These are phyloP conservation scores for Dicaeum eximium DNA, from an alignment of 2,113 vertebrate species.

Conservation along the genomic window DNA sequence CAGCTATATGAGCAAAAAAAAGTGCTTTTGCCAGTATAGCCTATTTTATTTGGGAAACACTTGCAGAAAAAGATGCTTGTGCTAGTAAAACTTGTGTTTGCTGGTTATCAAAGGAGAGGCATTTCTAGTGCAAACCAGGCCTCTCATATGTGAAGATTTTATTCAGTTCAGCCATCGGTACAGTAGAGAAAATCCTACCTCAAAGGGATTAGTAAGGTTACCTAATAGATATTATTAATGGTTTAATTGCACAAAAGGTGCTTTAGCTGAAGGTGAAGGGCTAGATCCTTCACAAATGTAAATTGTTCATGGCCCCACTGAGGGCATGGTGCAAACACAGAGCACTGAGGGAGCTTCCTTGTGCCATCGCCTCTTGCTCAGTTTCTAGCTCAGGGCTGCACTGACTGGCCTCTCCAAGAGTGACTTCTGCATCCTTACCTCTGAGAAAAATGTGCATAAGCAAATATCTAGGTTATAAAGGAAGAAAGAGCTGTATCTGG, in stretches of 20 bases:
- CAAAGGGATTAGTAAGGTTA: slow-evolving; percentile 7
- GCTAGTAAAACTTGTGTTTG: slow-evolving; percentile 35
- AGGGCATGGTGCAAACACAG: not conserved
- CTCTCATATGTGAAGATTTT: slow-evolving; percentile 6
- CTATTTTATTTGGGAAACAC: slow-evolving; percentile 45
- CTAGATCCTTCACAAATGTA: not conserved
- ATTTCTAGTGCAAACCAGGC: slow-evolving; percentile 4
- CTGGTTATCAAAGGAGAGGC: not conserved
- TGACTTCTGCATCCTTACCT: not conserved
- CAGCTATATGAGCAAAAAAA: slow-evolving; percentile 39
- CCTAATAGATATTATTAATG: slow-evolving; percentile 33
- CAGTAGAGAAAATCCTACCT: slow-evolving; percentile 35
- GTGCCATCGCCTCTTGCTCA: accelerated
- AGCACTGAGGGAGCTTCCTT: not conserved
- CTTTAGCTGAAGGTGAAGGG: not conserved
- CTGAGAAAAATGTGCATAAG: not conserved
- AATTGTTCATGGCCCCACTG: not conserved
- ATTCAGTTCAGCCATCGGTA: slow-evolving; percentile 14
- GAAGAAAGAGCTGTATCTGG: not conserved
- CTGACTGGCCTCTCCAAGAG: not conserved
- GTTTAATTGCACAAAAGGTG: slow-evolving; percentile 20
- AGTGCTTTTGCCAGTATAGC: slow-evolving; percentile 39
- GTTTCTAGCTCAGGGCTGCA: not conserved
- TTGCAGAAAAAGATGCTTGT: slow-evolving; percentile 48
- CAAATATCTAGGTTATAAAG: not conserved